These are phyloP conservation scores for Tupaia chinensis DNA, from an alignment of 2,113 vertebrate species.

Conservation along the genomic window DNA sequence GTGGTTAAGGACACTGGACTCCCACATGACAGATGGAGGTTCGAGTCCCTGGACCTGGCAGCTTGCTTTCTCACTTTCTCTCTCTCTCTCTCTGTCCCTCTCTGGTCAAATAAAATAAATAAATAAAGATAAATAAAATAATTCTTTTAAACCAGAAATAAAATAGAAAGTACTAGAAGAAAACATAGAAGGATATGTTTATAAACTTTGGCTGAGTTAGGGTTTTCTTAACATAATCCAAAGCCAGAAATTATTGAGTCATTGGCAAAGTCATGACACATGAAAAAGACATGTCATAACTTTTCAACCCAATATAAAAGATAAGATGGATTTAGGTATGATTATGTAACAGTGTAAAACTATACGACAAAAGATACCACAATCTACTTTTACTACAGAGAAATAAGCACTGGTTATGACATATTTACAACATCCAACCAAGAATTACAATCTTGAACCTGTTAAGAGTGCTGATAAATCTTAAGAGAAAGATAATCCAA, in stretches of 20 bases:
- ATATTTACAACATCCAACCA: neutral
- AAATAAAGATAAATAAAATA: too few species aligned
- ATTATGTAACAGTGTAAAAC: neutral
- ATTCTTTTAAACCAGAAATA: too few species aligned
- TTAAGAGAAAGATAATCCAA: neutral
- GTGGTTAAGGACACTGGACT: too few species aligned
- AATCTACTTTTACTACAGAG: slow-evolving; percentile 34
- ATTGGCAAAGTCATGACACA: too few species aligned
- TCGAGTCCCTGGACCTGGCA: too few species aligned
- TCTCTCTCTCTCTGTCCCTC: too few species aligned
- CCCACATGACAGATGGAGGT: too few species aligned
- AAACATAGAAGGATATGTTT: neutral
- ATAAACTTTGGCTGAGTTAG: neutral
- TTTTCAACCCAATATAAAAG: neutral
- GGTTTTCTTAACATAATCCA: slow-evolving; percentile 12
- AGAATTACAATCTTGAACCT: neutral
- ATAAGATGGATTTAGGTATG: neutral
- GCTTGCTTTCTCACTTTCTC: too few species aligned
- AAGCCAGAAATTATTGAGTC: neutral
- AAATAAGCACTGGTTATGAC: slow-evolving; percentile 3
- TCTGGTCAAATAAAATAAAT: too few species aligned
- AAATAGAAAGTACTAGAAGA: neutral
- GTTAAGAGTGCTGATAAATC: neutral
- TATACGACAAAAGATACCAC: neutral
- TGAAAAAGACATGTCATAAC: too few species aligned